Evolutionary conservation across 2,888 invertebrate genomes (phyloP), one percentile per base, ranked within the genome.

Genomic region (Blastobasis lacticolella): DNA sequence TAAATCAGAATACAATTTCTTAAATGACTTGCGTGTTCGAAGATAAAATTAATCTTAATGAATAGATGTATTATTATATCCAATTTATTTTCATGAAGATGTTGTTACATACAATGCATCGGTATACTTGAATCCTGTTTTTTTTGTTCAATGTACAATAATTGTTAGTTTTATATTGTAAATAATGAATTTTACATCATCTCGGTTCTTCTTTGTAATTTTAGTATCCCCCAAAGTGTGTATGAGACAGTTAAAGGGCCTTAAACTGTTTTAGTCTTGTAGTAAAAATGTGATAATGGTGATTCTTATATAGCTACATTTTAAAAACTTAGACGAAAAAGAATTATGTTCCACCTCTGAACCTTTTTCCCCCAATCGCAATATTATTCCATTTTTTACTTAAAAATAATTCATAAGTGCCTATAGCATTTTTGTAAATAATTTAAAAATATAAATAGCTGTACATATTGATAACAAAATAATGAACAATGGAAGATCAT

Each of bases 371-470:
- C 23, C 23, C 3, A 56, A 60, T 61, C 67, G 66, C 68, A 73
- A 73, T 67, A 67, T 63, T 42, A 23, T 23, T 23, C 23, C 23
- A 23, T 23, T 23, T n/a, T 48, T 10, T 10, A 42, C 3, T 1
- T 42, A 38, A 64, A 61, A 60, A 59, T 67, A 64, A 72, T 72
- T 71, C 67, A 60, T 71, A 71, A 75, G 75, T 77, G 77, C 73
- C 77, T 74, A 59, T 62, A 58, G 57, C 58, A 60, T 61, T 53
- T 41, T 50, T 53, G 53, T 49, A 53, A 54, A 57, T 49, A 49
- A 45, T 44, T 55, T 48, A 53, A 43, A 46, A 50, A 52, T 9
- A 10, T 10, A 45, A 56, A 62, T 70, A 67, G 54, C 57, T 61
- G 58, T 63, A 58, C 53, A 59, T 57, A 42, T 44, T 54, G 45